Base-by-base conservation (phyloP, 2,797 vertebrate species). In the Calcarius lapponicus region DNA sequence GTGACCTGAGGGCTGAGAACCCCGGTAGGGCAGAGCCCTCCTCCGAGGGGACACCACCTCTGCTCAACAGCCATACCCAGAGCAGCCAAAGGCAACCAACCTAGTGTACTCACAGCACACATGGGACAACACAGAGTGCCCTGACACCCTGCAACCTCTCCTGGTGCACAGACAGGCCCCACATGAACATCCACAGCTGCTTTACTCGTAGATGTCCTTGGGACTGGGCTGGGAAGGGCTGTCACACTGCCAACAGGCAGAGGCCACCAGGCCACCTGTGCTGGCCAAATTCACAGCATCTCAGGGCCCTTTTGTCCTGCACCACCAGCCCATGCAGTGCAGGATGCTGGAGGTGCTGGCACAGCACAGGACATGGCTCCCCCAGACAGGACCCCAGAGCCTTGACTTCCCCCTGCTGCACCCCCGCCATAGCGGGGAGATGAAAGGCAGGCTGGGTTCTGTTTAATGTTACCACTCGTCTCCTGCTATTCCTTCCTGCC, bases 401-500 rank as follows among this genome's bases (percentile, higher is more conserved):
- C 42, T 65, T 3, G 1, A 6, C 21, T 16, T 42, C n/a, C 72
- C 56, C 22, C 61, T 32, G 72, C 67, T 26, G 53, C 78, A 34
- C 50, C 70, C 50, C 16, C 0, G 0, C 45, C 5, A 1, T 0
- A 56, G 36, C 1, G 0, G 50, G 38, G 66, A 80, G 93, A 89
- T 92, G 87, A 92, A 78, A 90, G 90, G 26, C 14, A 2, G 79
- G 66, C 74, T 0, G 0, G 25, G 38, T 50, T 61, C 80, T 47
- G 42, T 92, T 94, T 93, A 86, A 93, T 88, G 83, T 74, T 69
- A 56, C 86, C 42, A 16, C 60, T 84, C 54, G 10, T 50, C 83
- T 94, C 83, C 86, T 83, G 89, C 84, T 91, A 74, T 31, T 82
- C 54, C 89, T 88, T 88, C 83, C 81, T 34, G 69, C 75, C 31